A percentile compares a stretch with the other conserved stretches of the same genome.
Conservation (phyloP, 2,888 invertebrate genomes). For the Troides aeacus region DNA sequence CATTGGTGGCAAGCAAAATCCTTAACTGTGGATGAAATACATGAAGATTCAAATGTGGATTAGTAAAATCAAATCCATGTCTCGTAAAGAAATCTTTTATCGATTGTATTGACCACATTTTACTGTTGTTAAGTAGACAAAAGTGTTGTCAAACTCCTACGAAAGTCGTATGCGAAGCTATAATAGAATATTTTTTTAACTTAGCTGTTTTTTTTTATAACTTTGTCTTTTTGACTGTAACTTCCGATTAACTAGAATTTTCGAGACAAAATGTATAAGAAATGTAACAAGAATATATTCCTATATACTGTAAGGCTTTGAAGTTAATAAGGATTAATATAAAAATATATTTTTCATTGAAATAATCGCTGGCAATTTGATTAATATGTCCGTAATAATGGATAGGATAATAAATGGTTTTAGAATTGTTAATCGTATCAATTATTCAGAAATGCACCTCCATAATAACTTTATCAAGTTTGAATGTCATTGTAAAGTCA, state of each 20-base stretch:
- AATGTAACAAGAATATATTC: neutral
- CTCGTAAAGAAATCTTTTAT: constrained; percentile 45
- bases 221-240: no score
- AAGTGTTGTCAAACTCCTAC: no score
- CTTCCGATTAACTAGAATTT: no score
- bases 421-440: neutral
- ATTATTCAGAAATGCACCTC: constrained; percentile 3
- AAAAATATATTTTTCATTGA: neutral
- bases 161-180: no score
- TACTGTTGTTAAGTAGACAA: no score
- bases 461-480: no score
- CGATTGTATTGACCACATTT: constrained; percentile 36
- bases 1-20: constrained; percentile 46
- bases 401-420: neutral
- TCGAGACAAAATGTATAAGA: no score
- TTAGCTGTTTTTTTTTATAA: no score
- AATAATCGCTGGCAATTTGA: constrained; percentile 7
- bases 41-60: constrained; percentile 44
- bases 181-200: no score
- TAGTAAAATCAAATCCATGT: constrained; percentile 46
- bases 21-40: constrained; percentile 59
- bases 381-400: constrained; percentile 1
- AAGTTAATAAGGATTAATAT: neutral
- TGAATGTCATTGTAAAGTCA: no score
- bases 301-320: neutral